Evolutionary conservation across 2,888 invertebrate species (phyloP).

Genomic region (Drosophila multiciliata): DNA sequence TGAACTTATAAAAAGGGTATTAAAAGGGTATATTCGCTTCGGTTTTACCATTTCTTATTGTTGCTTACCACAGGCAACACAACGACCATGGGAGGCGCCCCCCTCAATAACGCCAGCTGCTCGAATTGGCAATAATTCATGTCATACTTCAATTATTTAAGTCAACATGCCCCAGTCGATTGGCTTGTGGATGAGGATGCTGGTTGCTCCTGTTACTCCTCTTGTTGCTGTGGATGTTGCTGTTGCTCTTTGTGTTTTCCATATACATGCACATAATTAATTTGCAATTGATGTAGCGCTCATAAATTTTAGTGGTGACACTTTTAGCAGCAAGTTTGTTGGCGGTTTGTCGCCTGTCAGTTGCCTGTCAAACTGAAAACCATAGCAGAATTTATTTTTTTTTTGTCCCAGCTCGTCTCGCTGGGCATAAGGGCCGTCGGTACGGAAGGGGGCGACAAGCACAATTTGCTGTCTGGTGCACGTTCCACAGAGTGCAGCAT

Average conservation of each 20-base stretch:
- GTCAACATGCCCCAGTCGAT: conserved; percentile 48
- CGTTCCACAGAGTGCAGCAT: conserved; percentile 8
- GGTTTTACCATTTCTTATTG: background rate
- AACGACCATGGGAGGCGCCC: conserved; percentile 3
- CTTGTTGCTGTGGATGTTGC: background rate
- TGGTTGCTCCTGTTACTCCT: background rate
- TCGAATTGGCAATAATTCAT: conserved; percentile 48
- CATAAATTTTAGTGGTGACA: conserved; percentile 55
- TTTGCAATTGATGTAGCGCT: conserved; percentile 59
- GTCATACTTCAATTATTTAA: conserved; percentile 61
- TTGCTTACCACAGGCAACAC: background rate
- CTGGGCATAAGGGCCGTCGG: conserved; percentile 2
- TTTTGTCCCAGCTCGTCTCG: conserved; percentile 4
- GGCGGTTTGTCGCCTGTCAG: conserved; percentile 53
- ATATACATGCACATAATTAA: conserved; percentile 59
- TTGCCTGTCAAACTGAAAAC: conserved; percentile 42
- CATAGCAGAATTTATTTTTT: conserved; percentile 23
- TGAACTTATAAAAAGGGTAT: background rate
- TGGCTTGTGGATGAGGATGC: background rate
- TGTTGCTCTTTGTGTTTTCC: conserved; percentile 13
- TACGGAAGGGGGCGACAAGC: too few relatives aligned
- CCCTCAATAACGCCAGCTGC: conserved; percentile 21
- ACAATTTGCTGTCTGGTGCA: background rate
- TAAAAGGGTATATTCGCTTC: background rate
- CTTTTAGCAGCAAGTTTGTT: conserved; percentile 23